Conservation (phyloP, 2,797 vertebrate genomes). For the Paguma larvata region DNA sequence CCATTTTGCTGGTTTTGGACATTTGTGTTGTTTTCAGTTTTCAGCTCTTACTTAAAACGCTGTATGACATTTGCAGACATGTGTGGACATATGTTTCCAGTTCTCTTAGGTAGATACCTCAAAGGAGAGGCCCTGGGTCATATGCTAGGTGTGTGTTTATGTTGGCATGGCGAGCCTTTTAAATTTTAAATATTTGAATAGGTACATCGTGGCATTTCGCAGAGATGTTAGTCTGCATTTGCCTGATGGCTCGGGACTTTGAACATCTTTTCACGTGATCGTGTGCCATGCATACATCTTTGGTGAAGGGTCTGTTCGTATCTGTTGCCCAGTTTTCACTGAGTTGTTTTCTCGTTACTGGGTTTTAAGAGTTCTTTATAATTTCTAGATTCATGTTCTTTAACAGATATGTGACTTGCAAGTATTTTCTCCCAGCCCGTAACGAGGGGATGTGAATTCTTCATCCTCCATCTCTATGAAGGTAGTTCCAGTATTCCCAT, state of each 20-base stretch:
- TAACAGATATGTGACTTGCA: neutral
- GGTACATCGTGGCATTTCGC: neutral
- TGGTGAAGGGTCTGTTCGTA: neutral
- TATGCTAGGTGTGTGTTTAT: neutral
- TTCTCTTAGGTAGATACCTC: constrained; percentile 31
- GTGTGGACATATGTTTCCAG: neutral
- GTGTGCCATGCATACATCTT: neutral
- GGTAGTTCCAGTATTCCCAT: neutral
- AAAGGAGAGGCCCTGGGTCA: neutral
- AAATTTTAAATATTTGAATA: constrained; percentile 22
- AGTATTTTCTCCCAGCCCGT: neutral
- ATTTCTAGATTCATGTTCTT: neutral
- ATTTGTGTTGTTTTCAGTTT: constrained; percentile 42
- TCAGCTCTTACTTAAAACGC: neutral
- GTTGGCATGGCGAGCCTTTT: neutral
- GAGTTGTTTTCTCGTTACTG: constrained; percentile 21
- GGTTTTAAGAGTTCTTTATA: neutral
- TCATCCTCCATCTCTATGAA: neutral
- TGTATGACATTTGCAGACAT: neutral
- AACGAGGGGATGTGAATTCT: neutral
- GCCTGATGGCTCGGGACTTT: neutral
- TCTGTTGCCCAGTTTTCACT: neutral
- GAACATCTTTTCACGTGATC: neutral
- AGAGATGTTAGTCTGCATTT: constrained; percentile 36
- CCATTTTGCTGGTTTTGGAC: neutral